Percentiles rank a stretch among this genome's conserved stretches.
Conservation (phyloP, 2,113 vertebrate genomes). For the Helogale parvula region DNA sequence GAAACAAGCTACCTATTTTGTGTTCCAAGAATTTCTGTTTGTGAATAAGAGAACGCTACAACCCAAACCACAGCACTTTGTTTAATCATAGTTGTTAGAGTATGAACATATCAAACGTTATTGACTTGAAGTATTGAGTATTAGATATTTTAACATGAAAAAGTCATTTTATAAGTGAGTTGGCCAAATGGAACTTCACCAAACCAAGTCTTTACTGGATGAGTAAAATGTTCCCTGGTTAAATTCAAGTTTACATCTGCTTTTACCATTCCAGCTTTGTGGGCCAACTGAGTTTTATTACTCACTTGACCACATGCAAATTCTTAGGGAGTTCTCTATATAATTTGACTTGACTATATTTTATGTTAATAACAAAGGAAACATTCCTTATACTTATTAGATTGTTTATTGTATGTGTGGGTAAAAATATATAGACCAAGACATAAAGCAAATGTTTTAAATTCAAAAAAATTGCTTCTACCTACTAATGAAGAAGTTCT, state of each 20-base stretch:
- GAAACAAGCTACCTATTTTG: constrained; percentile 16
- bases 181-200: constrained; percentile 86
- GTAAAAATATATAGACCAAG: constrained; percentile 65
- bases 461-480: constrained; percentile 22
- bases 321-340: constrained; percentile 82
- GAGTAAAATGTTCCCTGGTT: constrained; percentile 86
- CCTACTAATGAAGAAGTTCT: constrained; percentile 61
- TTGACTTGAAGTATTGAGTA: constrained; percentile 81
- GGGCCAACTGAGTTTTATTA: constrained; percentile 86
- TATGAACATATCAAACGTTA: constrained; percentile 71
- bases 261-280: constrained; percentile 80
- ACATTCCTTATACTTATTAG: constrained; percentile 70
- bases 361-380: constrained; percentile 80
- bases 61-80: constrained; percentile 74
- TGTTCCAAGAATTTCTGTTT: constrained; percentile 20
- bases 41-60: constrained; percentile 25
- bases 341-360: constrained; percentile 80
- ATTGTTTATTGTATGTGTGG: constrained; percentile 49
- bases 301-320: constrained; percentile 85
- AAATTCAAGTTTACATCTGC: constrained; percentile 85
- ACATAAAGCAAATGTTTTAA: constrained; percentile 47
- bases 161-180: constrained; percentile 80
- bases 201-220: constrained; percentile 85
- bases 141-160: constrained; percentile 83
- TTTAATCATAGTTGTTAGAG: constrained; percentile 74